phyloP scores from a whole-genome alignment of 2,888 invertebrate species.

The Alitta virens region DNA sequence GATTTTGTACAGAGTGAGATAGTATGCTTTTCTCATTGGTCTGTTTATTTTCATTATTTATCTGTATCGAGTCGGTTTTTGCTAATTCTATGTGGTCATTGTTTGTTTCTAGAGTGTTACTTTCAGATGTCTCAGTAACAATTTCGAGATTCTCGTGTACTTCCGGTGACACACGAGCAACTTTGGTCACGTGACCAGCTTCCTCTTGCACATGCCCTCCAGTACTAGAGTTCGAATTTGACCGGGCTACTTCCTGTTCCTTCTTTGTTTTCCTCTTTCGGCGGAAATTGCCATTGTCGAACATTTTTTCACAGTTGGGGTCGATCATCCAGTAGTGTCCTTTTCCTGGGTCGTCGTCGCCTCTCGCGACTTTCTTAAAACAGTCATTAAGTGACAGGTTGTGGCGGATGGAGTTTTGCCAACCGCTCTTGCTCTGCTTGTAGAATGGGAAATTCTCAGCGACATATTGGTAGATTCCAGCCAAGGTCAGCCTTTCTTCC shows the following conservation, averaged over 20 bases:
- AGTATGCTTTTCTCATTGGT: no score
- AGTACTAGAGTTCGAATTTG: no score
- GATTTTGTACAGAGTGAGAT: no score
- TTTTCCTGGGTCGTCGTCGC: constrained; percentile 25
- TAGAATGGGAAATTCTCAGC: constrained; percentile 33
- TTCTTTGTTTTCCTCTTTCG: constrained; percentile 22
- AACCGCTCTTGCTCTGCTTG: constrained; percentile 31
- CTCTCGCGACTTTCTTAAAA: constrained; percentile 27
- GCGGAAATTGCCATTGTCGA: constrained; percentile 31
- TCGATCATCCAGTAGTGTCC: constrained; percentile 31
- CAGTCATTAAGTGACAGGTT: constrained; percentile 36
- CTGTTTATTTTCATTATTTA: no score
- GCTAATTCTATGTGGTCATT: no score
- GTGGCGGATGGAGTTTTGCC: constrained; percentile 38
- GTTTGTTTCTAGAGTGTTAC: no score
- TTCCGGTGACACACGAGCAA: no score
- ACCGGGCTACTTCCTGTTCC: constrained; percentile 3
- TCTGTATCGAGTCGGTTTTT: no score
- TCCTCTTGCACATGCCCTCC: no score
- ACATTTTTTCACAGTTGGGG: constrained; percentile 30
- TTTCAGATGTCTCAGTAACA: no score
- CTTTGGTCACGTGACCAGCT: no score
- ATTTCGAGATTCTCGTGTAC: no score
- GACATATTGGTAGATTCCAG: constrained; percentile 32
- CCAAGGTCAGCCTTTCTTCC: constrained; percentile 28